phyloP scores from a whole-genome alignment of 2,113 vertebrate species.

The Sorex fumeus region DNA sequence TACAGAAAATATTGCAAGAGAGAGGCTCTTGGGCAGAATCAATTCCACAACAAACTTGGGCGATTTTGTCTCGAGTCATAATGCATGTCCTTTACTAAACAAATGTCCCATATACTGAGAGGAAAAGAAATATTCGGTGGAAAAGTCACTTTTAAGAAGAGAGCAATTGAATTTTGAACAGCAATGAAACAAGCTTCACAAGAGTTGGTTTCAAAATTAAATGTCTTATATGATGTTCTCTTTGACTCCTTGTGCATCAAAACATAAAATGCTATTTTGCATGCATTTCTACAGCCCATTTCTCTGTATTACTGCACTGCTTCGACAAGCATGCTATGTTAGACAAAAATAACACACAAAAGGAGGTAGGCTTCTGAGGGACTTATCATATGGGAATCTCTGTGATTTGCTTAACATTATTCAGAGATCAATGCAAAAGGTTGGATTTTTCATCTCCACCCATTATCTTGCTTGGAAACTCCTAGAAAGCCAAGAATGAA shows the following conservation, averaged over 20 bases:
- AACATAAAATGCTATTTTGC: slow-evolving; percentile 60
- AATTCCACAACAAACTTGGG: not conserved
- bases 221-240: slow-evolving; percentile 49
- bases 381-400: not conserved
- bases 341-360: slow-evolving; percentile 56
- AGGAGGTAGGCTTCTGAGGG: slow-evolving; percentile 21
- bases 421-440: slow-evolving; percentile 34
- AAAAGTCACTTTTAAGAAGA: slow-evolving; percentile 14
- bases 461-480: not conserved
- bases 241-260: slow-evolving; percentile 49
- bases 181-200: slow-evolving; percentile 56
- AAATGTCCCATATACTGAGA: not conserved
- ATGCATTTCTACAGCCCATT: slow-evolving; percentile 38
- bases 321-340: slow-evolving; percentile 51
- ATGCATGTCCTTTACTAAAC: not conserved
- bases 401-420: slow-evolving; percentile 32
- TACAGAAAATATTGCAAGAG: not conserved
- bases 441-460: not conserved
- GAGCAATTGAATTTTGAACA: slow-evolving; percentile 50
- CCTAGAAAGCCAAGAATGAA: not conserved
- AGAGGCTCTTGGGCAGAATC: slow-evolving; percentile 9
- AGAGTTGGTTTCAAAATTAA: slow-evolving; percentile 69
- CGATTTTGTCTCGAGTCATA: not conserved
- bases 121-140: not conserved
- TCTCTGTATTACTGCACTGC: slow-evolving; percentile 36